Evolutionary conservation across 2,888 invertebrate genomes (phyloP).

Genomic region (Drepanosiphum platanoidis): DNA sequence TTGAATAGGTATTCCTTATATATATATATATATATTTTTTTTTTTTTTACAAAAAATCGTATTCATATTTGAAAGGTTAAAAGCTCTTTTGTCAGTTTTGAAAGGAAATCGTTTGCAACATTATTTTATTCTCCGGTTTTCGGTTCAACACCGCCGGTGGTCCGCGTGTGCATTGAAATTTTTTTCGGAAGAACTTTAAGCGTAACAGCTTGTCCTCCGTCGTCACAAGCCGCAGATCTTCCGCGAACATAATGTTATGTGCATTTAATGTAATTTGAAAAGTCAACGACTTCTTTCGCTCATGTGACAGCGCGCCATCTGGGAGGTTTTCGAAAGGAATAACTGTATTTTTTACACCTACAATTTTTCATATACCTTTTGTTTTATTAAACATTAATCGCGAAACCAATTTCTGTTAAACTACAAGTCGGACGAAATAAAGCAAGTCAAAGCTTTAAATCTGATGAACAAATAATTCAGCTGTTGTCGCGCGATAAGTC

Average conservation of each 20-base stretch:
- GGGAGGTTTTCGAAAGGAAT: neutral
- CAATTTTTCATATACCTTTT: too few species aligned
- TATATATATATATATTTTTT: neutral
- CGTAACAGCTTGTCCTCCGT: neutral
- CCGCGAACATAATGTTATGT: neutral
- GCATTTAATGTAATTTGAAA: neutral
- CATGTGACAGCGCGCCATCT: neutral
- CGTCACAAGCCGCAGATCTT: neutral
- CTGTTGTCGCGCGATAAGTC: too few species aligned
- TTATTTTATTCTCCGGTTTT: neutral
- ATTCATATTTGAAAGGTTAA: neutral
- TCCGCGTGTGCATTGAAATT: neutral
- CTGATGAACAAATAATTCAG: too few species aligned
- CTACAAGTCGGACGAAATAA: too few species aligned
- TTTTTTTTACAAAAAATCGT: too few species aligned
- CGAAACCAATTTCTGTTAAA: too few species aligned
- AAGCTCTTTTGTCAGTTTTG: neutral
- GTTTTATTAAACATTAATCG: too few species aligned
- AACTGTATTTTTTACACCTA: too few species aligned
- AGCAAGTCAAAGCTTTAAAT: too few species aligned
- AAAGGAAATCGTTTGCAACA: neutral
- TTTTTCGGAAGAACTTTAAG: neutral
- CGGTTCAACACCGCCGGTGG: neutral
- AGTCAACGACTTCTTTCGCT: neutral
- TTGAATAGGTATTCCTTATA: too few species aligned